phyloP scores from a whole-genome alignment of 2,797 vertebrate species.

The Tenualosa ilisha region DNA sequence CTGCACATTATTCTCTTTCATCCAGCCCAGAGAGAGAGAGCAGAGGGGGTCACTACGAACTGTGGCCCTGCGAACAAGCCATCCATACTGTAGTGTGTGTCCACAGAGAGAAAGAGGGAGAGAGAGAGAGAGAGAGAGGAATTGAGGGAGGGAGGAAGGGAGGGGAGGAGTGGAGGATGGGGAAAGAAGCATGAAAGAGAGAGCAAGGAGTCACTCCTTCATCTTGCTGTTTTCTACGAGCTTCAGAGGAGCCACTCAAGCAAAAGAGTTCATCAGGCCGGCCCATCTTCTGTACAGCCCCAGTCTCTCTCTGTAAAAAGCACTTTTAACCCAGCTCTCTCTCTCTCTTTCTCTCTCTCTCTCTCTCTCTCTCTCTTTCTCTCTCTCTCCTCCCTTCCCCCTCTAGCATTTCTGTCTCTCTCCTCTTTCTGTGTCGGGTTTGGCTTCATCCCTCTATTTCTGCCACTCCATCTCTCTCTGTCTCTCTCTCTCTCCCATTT shows the following conservation, averaged over 20 bases:
- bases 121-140: background rate
- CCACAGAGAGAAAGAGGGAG: background rate
- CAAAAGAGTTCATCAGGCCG: conserved; percentile 14
- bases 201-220: conserved; percentile 34
- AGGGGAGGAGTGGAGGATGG: conserved; percentile 40
- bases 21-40: conserved; percentile 54
- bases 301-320: background rate
- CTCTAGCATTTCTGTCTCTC: background rate
- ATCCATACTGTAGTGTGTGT: conserved; percentile 35
- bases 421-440: background rate
- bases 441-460: background rate
- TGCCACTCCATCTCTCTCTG: conserved; percentile 2
- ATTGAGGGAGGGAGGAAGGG: conserved; percentile 33
- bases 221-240: conserved; percentile 4
- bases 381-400: conserved; percentile 4
- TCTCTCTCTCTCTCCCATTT: background rate
- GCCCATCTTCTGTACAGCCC: background rate
- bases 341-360: background rate
- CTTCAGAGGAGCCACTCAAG: background rate
- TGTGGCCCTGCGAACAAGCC: conserved; percentile 49
- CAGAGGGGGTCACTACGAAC: conserved; percentile 63
- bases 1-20: conserved; percentile 70
- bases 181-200: background rate
- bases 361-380: background rate
- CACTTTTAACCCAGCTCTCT: conserved; percentile 5